phyloP scores from a whole-genome alignment of 2,888 invertebrate genomes.

The Athalia cordata region DNA sequence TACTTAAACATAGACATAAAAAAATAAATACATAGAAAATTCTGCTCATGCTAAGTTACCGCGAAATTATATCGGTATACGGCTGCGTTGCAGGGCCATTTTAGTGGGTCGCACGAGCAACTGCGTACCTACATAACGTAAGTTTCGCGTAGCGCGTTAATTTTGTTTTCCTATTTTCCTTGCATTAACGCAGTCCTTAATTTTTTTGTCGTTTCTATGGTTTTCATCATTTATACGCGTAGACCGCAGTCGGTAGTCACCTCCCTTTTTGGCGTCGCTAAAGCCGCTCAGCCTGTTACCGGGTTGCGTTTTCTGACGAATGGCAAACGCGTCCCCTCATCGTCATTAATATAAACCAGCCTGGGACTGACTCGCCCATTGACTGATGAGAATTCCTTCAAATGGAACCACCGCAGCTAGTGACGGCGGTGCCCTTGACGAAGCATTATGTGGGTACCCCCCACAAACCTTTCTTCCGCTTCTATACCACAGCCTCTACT shows the following conservation, averaged over 20 bases:
- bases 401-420: constrained; percentile 28
- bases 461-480: neutral
- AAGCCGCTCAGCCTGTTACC: neutral
- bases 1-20: neutral
- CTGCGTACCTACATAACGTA: too few relatives aligned
- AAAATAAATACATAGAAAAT: neutral
- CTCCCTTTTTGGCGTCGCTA: constrained; percentile 22
- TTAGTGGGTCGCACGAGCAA: too few relatives aligned
- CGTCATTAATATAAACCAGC: constrained; percentile 45
- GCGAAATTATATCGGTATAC: too few relatives aligned
- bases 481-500: neutral
- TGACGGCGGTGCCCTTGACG: neutral
- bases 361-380: constrained; percentile 42
- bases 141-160: too few relatives aligned
- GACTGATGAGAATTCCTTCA: constrained; percentile 44
- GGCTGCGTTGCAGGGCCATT: too few relatives aligned
- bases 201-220: too few relatives aligned
- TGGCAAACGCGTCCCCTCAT: constrained; percentile 13
- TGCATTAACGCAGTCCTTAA: too few relatives aligned
- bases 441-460: neutral
- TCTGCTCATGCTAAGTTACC: too few relatives aligned
- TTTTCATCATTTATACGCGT: too few relatives aligned
- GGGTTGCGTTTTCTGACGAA: constrained; percentile 20
- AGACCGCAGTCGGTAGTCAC: neutral
- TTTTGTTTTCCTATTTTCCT: too few relatives aligned